Conservation (phyloP, 2,113 vertebrate genomes). For the Odontesthes bonariensis region DNA sequence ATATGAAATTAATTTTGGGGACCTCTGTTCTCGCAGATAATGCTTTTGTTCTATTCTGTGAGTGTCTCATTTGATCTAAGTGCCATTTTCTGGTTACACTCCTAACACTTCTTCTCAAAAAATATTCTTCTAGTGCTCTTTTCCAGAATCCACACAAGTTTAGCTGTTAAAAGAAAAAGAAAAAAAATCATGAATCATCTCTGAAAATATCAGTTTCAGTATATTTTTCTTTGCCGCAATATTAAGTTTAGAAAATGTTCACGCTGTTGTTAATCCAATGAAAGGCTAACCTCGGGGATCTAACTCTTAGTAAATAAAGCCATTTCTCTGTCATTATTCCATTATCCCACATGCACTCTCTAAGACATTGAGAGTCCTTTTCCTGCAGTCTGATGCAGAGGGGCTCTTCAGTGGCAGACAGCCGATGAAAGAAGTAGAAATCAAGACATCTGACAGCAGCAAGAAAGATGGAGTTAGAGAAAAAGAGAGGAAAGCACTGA, state of each 20-base stretch:
- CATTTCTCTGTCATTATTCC: conserved; percentile 9
- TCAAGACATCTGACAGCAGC: conserved; percentile 31
- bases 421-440: background rate
- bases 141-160: conserved; percentile 5
- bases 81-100: too few species aligned
- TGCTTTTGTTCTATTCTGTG: background rate
- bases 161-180: background rate
- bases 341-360: conserved; percentile 6
- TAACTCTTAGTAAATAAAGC: conserved; percentile 10
- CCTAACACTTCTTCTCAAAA: background rate
- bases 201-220: background rate
- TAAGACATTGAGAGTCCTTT: conserved; percentile 20
- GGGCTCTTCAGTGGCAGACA: conserved; percentile 10
- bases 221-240: background rate
- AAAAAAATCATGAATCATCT: background rate
- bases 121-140: background rate
- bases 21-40: background rate
- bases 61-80: conserved; percentile 16
- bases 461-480: conserved; percentile 15
- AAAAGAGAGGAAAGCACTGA: conserved; percentile 1
- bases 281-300: background rate
- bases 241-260: background rate
- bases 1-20: too few species aligned
- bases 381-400: conserved; percentile 13
- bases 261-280: background rate